Evolutionary conservation across 2,797 vertebrate species (phyloP), one percentile per base, ranked within the genome.

Genomic region (Sebastes paucispinis): DNA sequence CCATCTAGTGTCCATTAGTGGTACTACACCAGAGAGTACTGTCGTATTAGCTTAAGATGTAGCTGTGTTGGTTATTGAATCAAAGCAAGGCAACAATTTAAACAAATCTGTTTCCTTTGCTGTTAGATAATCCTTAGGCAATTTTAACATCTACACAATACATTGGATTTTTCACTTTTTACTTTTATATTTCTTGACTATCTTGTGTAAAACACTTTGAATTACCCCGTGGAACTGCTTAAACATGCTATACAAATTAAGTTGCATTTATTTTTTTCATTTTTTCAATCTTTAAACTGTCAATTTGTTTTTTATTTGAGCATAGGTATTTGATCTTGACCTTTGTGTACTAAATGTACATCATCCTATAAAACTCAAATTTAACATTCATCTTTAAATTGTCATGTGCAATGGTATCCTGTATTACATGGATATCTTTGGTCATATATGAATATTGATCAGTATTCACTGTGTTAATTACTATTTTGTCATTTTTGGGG

Each of bases 281-380:
- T 43, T 43, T 43, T 43, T 43, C 0, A 43, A 0, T 0, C 14
- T 43, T 43, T 18, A 43, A 0, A 43, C 39, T 43, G 0, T 43
- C 39, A 43, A 18, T 16, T 0, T 43, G 39, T 18, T 43, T 52
- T 54, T 69, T 22, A 6, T 58, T 52, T 36, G 34, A 25, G 9
- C 20, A n/a, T 8, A 34, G 0, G 47, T n/a, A 24, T 16, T 63
- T 27, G 22, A 39, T 39, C 0, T 43, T 29, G 20, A 18, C 1
- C 1, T 24, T 27, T 27, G 3, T 54, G 11, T 12, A 7, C 3
- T 11, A 25, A 55, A 50, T 34, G 4, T 9, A 20, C 2, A 7
- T 43, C 13, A 27, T 43, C 39, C 13, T 36, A n/a, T 34, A 6
- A 73, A 77, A 20, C n/a, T 63, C 18, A 11, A 13, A 34, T 66